Evolutionary conservation across 2,888 invertebrate genomes (phyloP).

Genomic region (Hanleya hanleyi): DNA sequence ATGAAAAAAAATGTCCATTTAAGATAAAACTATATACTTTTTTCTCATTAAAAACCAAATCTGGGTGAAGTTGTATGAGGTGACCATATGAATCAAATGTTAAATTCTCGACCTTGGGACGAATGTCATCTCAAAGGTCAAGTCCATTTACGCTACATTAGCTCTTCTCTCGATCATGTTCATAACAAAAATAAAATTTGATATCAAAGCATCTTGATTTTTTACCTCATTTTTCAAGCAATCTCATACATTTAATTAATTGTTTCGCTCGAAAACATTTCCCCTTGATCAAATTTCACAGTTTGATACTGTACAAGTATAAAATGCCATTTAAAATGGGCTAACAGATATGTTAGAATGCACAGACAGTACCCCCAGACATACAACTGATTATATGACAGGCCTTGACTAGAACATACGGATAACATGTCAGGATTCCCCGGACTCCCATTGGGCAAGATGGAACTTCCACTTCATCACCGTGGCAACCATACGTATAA

Average conservation of each 20-base stretch:
- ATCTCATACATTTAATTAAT: neutral
- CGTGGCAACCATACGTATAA: no score
- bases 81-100: neutral
- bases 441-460: neutral
- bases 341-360: neutral
- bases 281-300: neutral
- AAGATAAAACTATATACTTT: neutral
- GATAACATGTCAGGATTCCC: neutral
- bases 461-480: no score
- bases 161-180: neutral
- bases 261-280: neutral
- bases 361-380: neutral
- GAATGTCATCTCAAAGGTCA: no score
- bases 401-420: slow-evolving; percentile 2
- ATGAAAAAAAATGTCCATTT: neutral
- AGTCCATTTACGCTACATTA: no score
- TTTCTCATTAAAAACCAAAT: neutral
- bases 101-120: neutral
- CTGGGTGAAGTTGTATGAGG: neutral
- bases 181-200: slow-evolving; percentile 10
- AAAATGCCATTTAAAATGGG: slow-evolving; percentile 9
- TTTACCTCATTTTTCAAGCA: neutral
- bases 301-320: neutral
- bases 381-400: neutral
- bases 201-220: slow-evolving; percentile 11